Percentiles rank a stretch among this genome's conserved stretches.
phyloP scores from a whole-genome alignment of 2,113 vertebrate genomes.

The Zosterops borbonicus region DNA sequence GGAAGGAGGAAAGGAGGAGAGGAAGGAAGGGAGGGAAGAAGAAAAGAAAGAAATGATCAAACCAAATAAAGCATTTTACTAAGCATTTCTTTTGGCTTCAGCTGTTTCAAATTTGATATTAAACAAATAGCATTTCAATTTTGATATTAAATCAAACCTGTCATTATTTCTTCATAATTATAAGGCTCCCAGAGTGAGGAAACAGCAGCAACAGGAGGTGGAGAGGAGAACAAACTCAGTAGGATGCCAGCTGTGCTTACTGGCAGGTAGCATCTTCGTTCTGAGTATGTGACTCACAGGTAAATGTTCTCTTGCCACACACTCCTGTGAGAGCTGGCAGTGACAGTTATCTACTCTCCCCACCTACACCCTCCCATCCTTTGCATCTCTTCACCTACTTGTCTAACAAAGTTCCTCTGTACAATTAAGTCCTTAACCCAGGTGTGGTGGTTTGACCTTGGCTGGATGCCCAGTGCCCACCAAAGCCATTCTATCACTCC shows the following conservation, averaged over 20 bases:
- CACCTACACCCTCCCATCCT: not conserved
- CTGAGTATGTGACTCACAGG: not conserved
- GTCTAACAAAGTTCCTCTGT: not conserved
- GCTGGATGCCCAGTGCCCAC: not conserved
- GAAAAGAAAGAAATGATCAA: no score
- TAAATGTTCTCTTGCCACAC: not conserved
- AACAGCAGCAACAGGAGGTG: not conserved
- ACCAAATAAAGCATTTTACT: not conserved
- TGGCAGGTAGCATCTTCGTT: not conserved
- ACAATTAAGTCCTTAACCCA: not conserved
- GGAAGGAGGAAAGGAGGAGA: not conserved
- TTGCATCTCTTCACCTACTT: not conserved
- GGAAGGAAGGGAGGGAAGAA: not conserved
- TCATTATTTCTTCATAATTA: not conserved
- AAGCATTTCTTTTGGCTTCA: not conserved
- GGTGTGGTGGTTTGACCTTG: not conserved
- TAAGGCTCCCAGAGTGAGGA: not conserved
- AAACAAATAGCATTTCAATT: not conserved
- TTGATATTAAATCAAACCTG: not conserved
- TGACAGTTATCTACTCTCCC: not conserved
- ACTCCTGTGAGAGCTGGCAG: not conserved
- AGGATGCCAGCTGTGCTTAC: not conserved
- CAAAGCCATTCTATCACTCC: not conserved
- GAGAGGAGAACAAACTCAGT: not conserved
- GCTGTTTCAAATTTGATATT: not conserved